These are phyloP conservation scores for Pogonomyrmex barbatus DNA, from an alignment of 1,140 invertebrate genomes.

Conservation along the genomic window DNA sequence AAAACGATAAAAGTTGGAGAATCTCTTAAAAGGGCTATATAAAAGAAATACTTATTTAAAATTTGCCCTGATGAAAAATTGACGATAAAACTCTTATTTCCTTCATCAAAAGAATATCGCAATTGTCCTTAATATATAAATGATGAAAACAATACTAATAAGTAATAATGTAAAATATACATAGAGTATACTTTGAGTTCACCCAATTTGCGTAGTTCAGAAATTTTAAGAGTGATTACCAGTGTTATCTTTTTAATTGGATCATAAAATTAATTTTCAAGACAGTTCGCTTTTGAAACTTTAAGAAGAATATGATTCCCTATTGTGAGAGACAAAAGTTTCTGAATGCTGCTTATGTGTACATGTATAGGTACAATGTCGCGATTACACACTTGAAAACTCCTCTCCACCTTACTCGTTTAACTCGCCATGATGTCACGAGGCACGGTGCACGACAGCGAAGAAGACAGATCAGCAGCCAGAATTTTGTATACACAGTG, in stretches of 20 bases:
- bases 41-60: slow-evolving; percentile 19
- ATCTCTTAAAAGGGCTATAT: background rate
- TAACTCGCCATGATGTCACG: slow-evolving; percentile 37
- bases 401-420: slow-evolving; percentile 40
- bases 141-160: background rate
- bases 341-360: slow-evolving; percentile 28
- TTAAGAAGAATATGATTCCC: slow-evolving; percentile 34
- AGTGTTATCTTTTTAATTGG: slow-evolving; percentile 28
- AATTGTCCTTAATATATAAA: background rate
- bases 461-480: slow-evolving; percentile 56
- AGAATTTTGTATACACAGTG: slow-evolving; percentile 36
- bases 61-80: background rate
- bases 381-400: slow-evolving; percentile 59
- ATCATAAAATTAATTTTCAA: slow-evolving; percentile 31
- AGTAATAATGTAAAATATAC: background rate
- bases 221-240: background rate
- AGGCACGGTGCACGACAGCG: slow-evolving; percentile 27
- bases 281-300: background rate
- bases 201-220: background rate
- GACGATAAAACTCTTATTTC: slow-evolving; percentile 13
- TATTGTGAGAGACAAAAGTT: slow-evolving; percentile 39
- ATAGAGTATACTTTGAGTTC: background rate
- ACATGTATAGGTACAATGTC: background rate
- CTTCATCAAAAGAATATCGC: background rate
- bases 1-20: slow-evolving; percentile 32